A percentile compares a stretch with the other conserved stretches of the same genome.
Evolutionary conservation across 2,797 vertebrate genomes (phyloP).

Genomic region (Takifugu rubripes): DNA sequence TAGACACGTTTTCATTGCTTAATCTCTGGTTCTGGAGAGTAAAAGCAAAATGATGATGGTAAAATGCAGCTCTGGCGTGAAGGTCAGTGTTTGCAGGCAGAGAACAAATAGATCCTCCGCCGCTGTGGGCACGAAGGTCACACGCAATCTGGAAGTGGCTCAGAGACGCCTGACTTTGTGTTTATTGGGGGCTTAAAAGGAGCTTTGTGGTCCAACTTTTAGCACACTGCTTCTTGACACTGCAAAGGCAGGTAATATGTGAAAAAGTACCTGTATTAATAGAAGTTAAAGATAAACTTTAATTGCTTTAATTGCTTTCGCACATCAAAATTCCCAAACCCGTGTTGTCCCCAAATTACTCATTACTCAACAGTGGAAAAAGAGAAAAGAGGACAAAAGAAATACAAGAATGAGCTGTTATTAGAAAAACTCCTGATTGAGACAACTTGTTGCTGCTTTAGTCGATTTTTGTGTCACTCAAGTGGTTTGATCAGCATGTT

Average conservation of each 20-base stretch:
- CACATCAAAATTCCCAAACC: too few species aligned
- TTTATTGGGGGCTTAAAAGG: conserved; percentile 34
- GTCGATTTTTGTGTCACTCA: too few species aligned
- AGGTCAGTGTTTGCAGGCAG: conserved; percentile 14
- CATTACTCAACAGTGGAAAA: not conserved
- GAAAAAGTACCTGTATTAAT: not conserved
- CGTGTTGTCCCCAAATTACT: not conserved
- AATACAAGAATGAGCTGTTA: too few species aligned
- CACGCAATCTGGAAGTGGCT: conserved; percentile 21
- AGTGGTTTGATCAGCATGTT: too few species aligned
- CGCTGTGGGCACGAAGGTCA: conserved; percentile 33
- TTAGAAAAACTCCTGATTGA: too few species aligned
- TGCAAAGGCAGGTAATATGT: not conserved
- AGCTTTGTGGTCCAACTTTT: conserved; percentile 17
- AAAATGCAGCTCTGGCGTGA: not conserved
- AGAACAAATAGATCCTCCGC: conserved; percentile 8
- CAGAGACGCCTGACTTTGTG: conserved; percentile 30
- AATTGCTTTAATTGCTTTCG: not conserved
- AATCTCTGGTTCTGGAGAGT: not conserved
- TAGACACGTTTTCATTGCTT: not conserved
- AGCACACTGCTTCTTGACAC: conserved; percentile 6
- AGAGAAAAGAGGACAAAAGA: too few species aligned
- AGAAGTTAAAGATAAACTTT: not conserved
- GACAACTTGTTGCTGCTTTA: too few species aligned
- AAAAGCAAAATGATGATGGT: not conserved